These are phyloP conservation scores for Athene cunicularia DNA, from an alignment of 2,113 vertebrate species.

Conservation along the genomic window DNA sequence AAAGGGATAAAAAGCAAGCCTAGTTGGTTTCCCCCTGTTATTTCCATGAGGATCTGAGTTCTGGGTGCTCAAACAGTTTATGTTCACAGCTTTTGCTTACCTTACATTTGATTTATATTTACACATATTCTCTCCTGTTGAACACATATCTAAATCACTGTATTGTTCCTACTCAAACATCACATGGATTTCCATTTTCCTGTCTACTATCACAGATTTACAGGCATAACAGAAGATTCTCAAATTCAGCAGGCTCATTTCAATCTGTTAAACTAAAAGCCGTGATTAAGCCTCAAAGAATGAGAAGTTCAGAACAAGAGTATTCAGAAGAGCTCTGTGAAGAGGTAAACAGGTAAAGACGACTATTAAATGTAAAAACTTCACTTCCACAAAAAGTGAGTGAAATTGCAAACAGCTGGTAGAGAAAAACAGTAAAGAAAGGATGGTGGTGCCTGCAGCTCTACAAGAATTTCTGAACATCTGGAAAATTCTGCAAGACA, in stretches of 20 bases:
- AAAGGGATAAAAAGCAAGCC: not conserved
- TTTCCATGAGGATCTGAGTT: not conserved
- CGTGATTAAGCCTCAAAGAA: not conserved
- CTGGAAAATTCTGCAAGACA: not conserved
- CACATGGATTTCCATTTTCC: not conserved
- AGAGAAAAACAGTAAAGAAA: not conserved
- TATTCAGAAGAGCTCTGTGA: not conserved
- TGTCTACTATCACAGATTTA: not conserved
- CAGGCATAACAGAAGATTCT: not conserved
- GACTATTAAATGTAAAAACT: not conserved
- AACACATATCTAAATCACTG: not conserved
- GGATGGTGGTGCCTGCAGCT: not conserved
- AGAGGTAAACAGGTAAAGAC: not conserved
- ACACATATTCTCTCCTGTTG: not conserved
- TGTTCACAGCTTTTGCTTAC: not conserved
- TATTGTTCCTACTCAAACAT: not conserved
- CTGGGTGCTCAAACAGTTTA: not conserved
- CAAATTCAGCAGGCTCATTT: not conserved
- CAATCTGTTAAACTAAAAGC: not conserved
- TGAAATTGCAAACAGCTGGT: not conserved
- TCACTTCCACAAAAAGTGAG: not conserved
- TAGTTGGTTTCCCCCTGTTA: not conserved
- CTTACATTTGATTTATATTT: not conserved
- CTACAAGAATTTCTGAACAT: not conserved
- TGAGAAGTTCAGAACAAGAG: not conserved